Conservation (phyloP, 2,888 invertebrate genomes). For the Lepidocyrtinus sp. region DNA sequence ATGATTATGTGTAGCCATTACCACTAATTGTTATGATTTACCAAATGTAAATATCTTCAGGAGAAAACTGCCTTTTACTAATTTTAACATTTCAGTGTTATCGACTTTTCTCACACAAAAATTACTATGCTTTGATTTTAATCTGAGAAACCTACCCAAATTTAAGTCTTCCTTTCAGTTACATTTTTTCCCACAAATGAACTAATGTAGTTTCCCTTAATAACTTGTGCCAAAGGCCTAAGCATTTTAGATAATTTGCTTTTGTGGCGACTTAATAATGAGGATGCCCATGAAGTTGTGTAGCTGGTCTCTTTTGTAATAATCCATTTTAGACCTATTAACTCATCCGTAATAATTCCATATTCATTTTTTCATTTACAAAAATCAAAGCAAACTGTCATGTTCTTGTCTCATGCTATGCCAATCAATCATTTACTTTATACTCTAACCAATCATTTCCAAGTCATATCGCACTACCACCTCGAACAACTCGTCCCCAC, state of each 20-base stretch:
- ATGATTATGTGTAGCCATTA: no score
- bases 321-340: background rate
- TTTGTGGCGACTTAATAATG: background rate
- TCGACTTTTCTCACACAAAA: background rate
- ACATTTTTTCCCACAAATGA: no score
- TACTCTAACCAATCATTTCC: background rate
- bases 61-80: background rate
- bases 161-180: background rate
- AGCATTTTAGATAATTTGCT: background rate
- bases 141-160: background rate
- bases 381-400: constrained; percentile 10
- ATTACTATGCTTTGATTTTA: background rate
- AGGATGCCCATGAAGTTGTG: background rate
- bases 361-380: background rate
- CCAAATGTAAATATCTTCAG: background rate
- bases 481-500: no score
- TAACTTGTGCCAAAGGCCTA: background rate
- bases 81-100: background rate
- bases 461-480: background rate
- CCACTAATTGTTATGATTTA: background rate
- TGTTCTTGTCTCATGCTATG: constrained; percentile 11
- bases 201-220: background rate
- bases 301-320: background rate
- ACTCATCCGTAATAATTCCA: background rate
- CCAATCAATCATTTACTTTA: constrained; percentile 12